Conservation (phyloP, 2,888 invertebrate species). For the Cosmorhoe ocellata region DNA sequence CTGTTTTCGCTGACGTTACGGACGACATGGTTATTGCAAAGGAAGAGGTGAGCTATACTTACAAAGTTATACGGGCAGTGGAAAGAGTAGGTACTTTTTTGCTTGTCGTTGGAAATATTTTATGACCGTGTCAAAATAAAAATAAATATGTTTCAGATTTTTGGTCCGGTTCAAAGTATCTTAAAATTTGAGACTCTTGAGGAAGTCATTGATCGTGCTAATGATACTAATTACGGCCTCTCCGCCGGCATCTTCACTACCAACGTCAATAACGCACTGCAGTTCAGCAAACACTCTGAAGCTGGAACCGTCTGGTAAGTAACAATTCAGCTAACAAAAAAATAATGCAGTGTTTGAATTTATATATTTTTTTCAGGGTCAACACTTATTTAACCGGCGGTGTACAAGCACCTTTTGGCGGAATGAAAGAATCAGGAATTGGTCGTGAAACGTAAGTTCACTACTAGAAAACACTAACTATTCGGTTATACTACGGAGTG, state of each 20-base stretch:
- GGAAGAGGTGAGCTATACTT: slow-evolving; percentile 83
- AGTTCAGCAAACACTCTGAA: slow-evolving; percentile 87
- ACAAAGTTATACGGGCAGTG: no score
- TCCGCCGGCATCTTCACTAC: slow-evolving; percentile 92
- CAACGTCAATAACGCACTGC: slow-evolving; percentile 89
- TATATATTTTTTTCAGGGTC: slow-evolving; percentile 41
- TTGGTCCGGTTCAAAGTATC: slow-evolving; percentile 94
- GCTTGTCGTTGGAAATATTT: no score
- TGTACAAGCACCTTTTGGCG: slow-evolving; percentile 91
- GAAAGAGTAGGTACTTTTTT: no score
- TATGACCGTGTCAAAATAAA: no score
- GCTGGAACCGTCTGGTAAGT: slow-evolving; percentile 90
- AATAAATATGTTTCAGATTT: slow-evolving; percentile 83
- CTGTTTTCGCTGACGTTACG: slow-evolving; percentile 88
- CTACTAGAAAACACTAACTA: no score
- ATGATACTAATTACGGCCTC: slow-evolving; percentile 90
- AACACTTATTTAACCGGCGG: slow-evolving; percentile 82
- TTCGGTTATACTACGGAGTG: no score
- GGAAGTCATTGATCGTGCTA: slow-evolving; percentile 92
- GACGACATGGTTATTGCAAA: slow-evolving; percentile 89
- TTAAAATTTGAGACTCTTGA: slow-evolving; percentile 90
- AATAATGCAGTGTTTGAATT: no score
- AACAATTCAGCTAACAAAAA: no score
- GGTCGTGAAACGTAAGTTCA: slow-evolving; percentile 75
- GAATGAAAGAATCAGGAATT: slow-evolving; percentile 91